phyloP scores from a whole-genome alignment of 2,888 invertebrate genomes.

The Platypus cylindrus region DNA sequence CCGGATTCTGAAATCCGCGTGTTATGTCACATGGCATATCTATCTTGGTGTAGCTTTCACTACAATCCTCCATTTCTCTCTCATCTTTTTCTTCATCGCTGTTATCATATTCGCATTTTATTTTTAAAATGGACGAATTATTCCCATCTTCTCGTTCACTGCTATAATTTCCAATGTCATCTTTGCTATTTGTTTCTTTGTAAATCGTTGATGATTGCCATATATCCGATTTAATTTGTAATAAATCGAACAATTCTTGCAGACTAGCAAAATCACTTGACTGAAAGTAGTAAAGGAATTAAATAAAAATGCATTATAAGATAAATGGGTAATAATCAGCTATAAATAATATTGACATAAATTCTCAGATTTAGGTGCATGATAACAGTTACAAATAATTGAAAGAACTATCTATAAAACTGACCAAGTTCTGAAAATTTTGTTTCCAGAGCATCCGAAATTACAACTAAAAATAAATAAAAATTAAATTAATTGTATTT shows the following conservation, averaged over 20 bases:
- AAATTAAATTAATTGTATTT: no score
- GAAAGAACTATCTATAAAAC: no score
- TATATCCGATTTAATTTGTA: conserved; percentile 76
- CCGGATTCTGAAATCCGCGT: conserved; percentile 68
- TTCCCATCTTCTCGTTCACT: conserved; percentile 35
- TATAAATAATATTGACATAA: no score
- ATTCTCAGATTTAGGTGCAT: no score
- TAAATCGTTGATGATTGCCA: conserved; percentile 43
- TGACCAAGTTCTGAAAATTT: no score
- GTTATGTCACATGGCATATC: conserved; percentile 46
- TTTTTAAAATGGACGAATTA: conserved; percentile 19
- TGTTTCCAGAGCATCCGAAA: no score
- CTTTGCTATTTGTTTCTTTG: conserved; percentile 29
- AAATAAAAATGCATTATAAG: no score
- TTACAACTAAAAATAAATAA: no score
- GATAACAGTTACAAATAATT: no score
- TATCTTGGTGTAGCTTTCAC: no score
- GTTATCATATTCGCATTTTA: conserved; percentile 28
- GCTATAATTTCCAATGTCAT: conserved; percentile 33
- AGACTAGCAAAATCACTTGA: conserved; percentile 70
- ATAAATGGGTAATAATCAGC: no score
- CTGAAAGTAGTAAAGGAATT: conserved; percentile 41
- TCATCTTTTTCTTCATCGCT: conserved; percentile 41
- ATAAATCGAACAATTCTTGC: conserved; percentile 67
- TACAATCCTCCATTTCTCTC: conserved; percentile 36